phyloP scores from a whole-genome alignment of 2,888 invertebrate species.

The Troides oblongomaculatus region DNA sequence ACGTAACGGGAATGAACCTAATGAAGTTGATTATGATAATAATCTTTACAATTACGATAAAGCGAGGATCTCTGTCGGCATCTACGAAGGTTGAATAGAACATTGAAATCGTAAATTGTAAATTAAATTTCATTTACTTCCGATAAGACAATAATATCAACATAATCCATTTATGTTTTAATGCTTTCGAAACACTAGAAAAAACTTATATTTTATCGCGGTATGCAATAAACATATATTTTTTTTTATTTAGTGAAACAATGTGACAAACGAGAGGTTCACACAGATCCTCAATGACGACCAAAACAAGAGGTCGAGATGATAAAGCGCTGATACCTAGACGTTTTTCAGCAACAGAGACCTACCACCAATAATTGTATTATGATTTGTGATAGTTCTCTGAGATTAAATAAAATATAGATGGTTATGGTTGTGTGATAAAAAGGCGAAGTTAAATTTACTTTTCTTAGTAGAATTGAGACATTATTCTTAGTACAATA shows the following conservation, averaged over 20 bases:
- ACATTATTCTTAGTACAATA: background rate
- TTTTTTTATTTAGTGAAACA: no score
- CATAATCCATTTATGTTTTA: constrained; percentile 3
- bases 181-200: background rate
- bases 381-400: no score
- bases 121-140: constrained; percentile 18
- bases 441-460: background rate
- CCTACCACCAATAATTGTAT: no score
- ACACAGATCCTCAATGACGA: no score
- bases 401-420: background rate
- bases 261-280: no score
- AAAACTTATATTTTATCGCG: background rate
- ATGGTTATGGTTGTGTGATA: no score
- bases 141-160: constrained; percentile 13
- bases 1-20: constrained; percentile 22
- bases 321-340: no score
- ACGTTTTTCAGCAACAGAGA: no score
- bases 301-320: no score
- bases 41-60: constrained; percentile 24
- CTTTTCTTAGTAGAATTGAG: background rate
- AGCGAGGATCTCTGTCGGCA: constrained; percentile 18
- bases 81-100: constrained; percentile 16
- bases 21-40: constrained; percentile 25
- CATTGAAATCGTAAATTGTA: constrained; percentile 9
- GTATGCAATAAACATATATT: background rate